Evolutionary conservation across 2,888 invertebrate species (phyloP).

Genomic region (Macaria notata): DNA sequence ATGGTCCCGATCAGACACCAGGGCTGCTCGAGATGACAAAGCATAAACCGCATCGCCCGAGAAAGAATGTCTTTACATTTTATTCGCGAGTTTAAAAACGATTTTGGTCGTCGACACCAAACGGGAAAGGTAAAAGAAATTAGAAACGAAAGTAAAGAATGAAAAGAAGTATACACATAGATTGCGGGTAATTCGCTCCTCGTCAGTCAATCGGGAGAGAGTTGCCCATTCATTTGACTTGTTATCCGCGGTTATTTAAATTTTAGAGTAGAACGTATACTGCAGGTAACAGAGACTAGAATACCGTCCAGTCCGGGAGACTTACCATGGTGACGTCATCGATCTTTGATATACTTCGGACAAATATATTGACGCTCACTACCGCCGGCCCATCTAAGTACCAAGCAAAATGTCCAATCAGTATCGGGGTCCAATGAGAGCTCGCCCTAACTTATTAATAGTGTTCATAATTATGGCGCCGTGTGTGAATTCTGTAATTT

Average conservation of each 20-base stretch:
- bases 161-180: constrained; percentile 54
- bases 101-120: constrained; percentile 81
- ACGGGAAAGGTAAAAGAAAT: constrained; percentile 49
- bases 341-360: constrained; percentile 99
- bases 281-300: constrained; percentile 58
- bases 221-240: constrained; percentile 81
- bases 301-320: constrained; percentile 75
- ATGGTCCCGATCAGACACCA: constrained; percentile 5
- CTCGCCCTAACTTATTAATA: constrained; percentile 45
- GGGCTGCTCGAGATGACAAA: constrained; percentile 31
- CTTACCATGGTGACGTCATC: constrained; percentile 99
- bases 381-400: constrained; percentile 94
- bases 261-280: constrained; percentile 51
- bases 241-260: constrained; percentile 50
- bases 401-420: constrained; percentile 78
- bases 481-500: constrained; percentile 32
- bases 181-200: constrained; percentile 69
- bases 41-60: constrained; percentile 39
- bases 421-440: constrained; percentile 53
- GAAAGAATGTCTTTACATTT: constrained; percentile 25
- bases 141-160: constrained; percentile 52
- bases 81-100: constrained; percentile 69
- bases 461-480: constrained; percentile 35
- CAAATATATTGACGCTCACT: constrained; percentile 98
- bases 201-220: constrained; percentile 56